phyloP scores from a whole-genome alignment of 2,888 invertebrate genomes.

The Eupithecia centaureata region DNA sequence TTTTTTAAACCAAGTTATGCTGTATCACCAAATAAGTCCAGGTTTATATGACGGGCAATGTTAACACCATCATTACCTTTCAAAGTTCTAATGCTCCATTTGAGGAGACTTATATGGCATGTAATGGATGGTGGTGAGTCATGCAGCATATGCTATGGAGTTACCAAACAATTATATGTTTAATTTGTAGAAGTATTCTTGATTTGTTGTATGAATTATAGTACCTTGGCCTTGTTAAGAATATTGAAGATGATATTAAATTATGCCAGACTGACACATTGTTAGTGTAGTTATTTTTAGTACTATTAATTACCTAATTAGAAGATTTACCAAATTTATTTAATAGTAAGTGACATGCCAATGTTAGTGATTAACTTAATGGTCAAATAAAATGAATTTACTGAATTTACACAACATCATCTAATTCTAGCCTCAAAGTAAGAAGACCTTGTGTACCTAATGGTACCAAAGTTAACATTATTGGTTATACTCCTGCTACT shows the following conservation, averaged over 20 bases:
- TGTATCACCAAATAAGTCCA: slow-evolving; percentile 52
- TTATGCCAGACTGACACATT: no score
- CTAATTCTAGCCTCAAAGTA: no score
- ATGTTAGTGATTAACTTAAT: no score
- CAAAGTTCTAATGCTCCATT: slow-evolving; percentile 48
- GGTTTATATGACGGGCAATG: slow-evolving; percentile 42
- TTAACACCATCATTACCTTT: slow-evolving; percentile 45
- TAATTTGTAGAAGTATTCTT: slow-evolving; percentile 1
- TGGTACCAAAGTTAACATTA: no score
- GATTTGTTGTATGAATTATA: neutral
- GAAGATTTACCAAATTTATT: no score
- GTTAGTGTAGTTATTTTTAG: no score
- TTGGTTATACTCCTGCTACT: no score
- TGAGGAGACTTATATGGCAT: slow-evolving; percentile 52
- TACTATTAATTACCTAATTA: no score
- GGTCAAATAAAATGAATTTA: neutral
- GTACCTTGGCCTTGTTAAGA: neutral
- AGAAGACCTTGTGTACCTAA: no score
- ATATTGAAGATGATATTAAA: neutral
- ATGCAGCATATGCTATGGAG: slow-evolving; percentile 38
- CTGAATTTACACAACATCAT: no score
- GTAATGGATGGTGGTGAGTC: slow-evolving; percentile 51
- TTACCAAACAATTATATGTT: slow-evolving; percentile 25
- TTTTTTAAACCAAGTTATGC: slow-evolving; percentile 42
- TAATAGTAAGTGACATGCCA: no score